Evolutionary conservation across 1,140 invertebrate genomes (phyloP), one percentile per base, ranked within the genome.

Genomic region (Proctacanthus coquilletti): DNA sequence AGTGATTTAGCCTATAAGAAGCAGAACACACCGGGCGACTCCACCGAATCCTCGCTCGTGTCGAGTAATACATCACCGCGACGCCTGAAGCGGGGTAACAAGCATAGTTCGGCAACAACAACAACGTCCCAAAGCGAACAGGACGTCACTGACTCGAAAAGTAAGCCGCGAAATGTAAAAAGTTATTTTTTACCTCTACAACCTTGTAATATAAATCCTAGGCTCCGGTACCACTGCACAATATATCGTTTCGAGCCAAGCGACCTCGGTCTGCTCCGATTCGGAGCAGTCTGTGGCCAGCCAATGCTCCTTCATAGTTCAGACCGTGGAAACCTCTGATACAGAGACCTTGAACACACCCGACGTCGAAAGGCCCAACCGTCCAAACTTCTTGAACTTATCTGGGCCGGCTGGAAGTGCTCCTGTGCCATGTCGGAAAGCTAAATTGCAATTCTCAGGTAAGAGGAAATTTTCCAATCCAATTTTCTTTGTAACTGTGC

Each of bases 1-100:
- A 80, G 75, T 56, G 81, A 84, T 57, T 63, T 86, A 43, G 80
- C 81, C 5, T 73, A 76, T 8, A 66, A 79, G 21, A 77, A 82
- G 30, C 13, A 33, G 38, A 74, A 75, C 1, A 71, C 76, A 3
- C 68, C 70, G 44, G 72, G 72, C 40, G 69, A 60, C 18, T 65
- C 62, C 5, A 62, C 50, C 41, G 52, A 64, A 19, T 68, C 71
- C 5, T 63, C 68, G 41, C 70, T 72, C 8, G 69, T 72, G 5
- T 67, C 69, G 17, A 64, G 74, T 1, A 56, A 49, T 33, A 60
- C 51, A 40, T 78, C 75, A 0, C 74, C 74, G 1, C 58, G 75
- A 48, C 69, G 69, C 49, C 62, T 69, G 13, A 60, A 65, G 40
- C 42, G 52, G 11, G 45, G 53, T 5, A 46, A 60, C 48, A 45